These are phyloP conservation scores for Lordiphosa stackelbergi DNA, from an alignment of 1,140 invertebrate genomes.

Conservation along the genomic window DNA sequence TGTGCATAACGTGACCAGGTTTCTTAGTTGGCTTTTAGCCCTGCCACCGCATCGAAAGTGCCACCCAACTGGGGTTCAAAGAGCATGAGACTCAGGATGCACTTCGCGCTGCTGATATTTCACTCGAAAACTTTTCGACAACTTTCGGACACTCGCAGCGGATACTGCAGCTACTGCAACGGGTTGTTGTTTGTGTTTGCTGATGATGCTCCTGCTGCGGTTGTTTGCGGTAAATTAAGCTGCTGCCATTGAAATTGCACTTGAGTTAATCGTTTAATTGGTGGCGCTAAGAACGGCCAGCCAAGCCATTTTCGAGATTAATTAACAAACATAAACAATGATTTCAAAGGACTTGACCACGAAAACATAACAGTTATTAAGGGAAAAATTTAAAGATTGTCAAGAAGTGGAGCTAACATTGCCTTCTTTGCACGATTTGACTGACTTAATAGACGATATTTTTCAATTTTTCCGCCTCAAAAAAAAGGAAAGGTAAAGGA, in stretches of 20 bases:
- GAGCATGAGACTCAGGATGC: conserved; percentile 33
- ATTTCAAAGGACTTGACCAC: not conserved
- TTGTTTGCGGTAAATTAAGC: conserved; percentile 71
- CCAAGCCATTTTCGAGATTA: no score
- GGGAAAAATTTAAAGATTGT: no score
- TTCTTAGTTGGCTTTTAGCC: conserved; percentile 67
- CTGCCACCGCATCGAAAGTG: conserved; percentile 7
- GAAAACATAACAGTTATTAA: no score
- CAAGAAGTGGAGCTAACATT: no score
- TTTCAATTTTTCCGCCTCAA: no score
- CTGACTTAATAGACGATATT: no score
- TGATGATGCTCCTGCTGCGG: conserved; percentile 12
- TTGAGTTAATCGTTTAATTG: conserved; percentile 73
- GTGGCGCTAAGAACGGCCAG: not conserved
- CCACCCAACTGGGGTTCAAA: conserved; percentile 27
- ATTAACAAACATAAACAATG: not conserved
- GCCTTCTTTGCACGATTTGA: no score
- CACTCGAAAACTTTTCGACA: conserved; percentile 71
- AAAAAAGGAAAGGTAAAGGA: no score
- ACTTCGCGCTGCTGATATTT: conserved; percentile 45
- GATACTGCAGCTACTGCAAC: conserved; percentile 28
- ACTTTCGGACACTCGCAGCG: conserved; percentile 65
- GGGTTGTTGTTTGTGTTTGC: conserved; percentile 1
- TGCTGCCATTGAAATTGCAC: conserved; percentile 64
- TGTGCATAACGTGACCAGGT: conserved; percentile 73